These are phyloP conservation scores for Urophycis tenuis DNA, from an alignment of 2,797 vertebrate species.

Conservation along the genomic window DNA sequence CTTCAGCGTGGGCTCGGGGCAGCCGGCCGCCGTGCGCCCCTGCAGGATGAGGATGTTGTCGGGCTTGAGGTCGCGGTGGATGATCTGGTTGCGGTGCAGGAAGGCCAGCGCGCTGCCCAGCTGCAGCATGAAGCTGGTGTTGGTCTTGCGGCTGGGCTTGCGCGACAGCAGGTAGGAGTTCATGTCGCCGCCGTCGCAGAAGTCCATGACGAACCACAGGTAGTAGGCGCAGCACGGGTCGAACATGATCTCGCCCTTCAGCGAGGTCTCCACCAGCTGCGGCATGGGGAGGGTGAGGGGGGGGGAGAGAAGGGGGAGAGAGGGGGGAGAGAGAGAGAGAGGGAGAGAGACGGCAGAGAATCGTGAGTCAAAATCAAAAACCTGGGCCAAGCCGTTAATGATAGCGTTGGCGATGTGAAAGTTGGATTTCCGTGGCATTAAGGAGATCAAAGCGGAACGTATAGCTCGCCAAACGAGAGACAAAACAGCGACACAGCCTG, in stretches of 20 bases:
- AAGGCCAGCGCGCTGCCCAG: slow-evolving; percentile 94
- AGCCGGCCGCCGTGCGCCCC: slow-evolving; percentile 70
- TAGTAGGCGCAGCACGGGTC: slow-evolving; percentile 91
- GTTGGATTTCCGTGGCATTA: background rate
- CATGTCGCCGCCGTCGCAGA: slow-evolving; percentile 97
- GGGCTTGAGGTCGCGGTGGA: slow-evolving; percentile 94
- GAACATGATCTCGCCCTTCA: slow-evolving; percentile 94
- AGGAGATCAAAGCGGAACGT: background rate
- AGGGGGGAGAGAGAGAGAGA: slow-evolving; percentile 9
- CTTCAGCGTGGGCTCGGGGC: slow-evolving; percentile 88
- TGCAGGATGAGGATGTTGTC: slow-evolving; percentile 95
- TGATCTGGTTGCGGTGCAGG: slow-evolving; percentile 95
- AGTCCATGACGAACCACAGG: slow-evolving; percentile 98
- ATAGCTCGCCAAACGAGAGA: background rate
- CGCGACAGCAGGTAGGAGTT: slow-evolving; percentile 91
- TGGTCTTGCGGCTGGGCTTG: slow-evolving; percentile 90
- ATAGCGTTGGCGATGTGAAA: background rate
- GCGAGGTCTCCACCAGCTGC: slow-evolving; percentile 70
- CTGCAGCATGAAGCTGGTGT: slow-evolving; percentile 98
- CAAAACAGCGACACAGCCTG: background rate
- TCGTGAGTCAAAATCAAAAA: background rate
- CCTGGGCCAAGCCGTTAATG: no score
- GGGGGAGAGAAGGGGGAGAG: no score
- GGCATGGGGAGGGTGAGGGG: slow-evolving; percentile 16
- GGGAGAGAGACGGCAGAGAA: background rate